phyloP scores from a whole-genome alignment of 1,140 invertebrate species.

The Plodia interpunctella region DNA sequence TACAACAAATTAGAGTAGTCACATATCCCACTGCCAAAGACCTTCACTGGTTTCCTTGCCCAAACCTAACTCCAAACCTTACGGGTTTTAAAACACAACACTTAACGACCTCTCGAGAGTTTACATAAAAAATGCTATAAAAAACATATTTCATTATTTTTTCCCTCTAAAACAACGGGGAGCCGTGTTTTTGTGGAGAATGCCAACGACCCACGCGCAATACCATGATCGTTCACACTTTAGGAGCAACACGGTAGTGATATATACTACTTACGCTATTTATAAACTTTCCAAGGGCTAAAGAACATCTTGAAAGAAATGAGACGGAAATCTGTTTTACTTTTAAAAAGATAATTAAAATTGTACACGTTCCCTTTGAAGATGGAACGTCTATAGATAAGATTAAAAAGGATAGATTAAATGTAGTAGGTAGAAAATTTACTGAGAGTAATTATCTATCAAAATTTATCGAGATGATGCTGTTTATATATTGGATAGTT shows the following conservation, averaged over 20 bases:
- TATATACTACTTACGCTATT: constrained; percentile 51
- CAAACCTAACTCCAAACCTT: constrained; percentile 28
- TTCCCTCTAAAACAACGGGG: constrained; percentile 72
- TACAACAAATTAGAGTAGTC: not conserved
- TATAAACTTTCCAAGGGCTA: constrained; percentile 26
- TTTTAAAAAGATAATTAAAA: constrained; percentile 8
- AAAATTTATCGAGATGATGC: not conserved
- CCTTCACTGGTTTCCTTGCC: not conserved
- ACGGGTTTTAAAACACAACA: constrained; percentile 52
- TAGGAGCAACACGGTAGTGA: constrained; percentile 60
- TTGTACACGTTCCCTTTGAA: not conserved
- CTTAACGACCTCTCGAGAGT: constrained; percentile 58
- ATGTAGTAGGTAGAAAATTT: no score
- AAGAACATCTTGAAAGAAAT: constrained; percentile 8
- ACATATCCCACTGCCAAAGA: not conserved
- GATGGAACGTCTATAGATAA: not conserved
- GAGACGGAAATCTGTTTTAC: not conserved
- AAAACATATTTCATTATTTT: constrained; percentile 73
- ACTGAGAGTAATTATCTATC: no score
- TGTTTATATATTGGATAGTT: no score
- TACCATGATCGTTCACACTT: constrained; percentile 68
- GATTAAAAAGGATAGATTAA: no score
- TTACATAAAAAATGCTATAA: constrained; percentile 66
- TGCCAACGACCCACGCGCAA: constrained; percentile 54
- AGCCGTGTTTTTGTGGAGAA: constrained; percentile 59